Conservation (phyloP, 2,888 invertebrate genomes). For the Bimastos eiseni region DNA sequence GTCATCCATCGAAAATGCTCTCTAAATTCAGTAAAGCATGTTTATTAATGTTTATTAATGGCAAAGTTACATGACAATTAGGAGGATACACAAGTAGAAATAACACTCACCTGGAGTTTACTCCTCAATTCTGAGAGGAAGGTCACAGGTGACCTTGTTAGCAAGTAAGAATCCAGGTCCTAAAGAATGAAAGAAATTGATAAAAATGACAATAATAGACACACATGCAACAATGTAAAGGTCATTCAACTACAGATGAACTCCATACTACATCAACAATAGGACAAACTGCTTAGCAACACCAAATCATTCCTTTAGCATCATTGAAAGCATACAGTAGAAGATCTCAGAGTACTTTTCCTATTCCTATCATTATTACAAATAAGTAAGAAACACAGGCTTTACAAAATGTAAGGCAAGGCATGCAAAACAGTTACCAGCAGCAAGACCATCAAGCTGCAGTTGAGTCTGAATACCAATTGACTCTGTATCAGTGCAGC, state of each 20-base stretch:
- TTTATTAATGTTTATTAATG: neutral
- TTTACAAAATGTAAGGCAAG: neutral
- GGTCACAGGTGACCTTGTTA: conserved; percentile 89
- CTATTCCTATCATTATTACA: neutral
- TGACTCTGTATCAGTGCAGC: neutral
- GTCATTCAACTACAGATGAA: neutral
- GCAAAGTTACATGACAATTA: neutral
- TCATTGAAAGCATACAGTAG: neutral
- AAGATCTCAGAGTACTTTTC: neutral
- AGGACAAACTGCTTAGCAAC: neutral
- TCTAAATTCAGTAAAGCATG: neutral
- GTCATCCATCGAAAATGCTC: too few species aligned
- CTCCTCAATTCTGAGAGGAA: conserved; percentile 86
- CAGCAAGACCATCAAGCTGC: neutral
- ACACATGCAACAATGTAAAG: neutral
- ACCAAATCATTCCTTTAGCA: neutral
- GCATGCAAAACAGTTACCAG: neutral
- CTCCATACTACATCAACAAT: neutral
- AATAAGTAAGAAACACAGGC: neutral
- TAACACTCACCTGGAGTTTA: conserved; percentile 75
- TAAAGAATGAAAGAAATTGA: conserved; percentile 43
- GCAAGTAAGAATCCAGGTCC: conserved; percentile 93
- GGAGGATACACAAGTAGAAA: neutral
- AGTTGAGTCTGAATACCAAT: too few species aligned
- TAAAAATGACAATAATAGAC: neutral